Percentiles rank a stretch among this genome's conserved stretches.
Conservation (phyloP, 2,113 vertebrate genomes). For the Paedocypris sp. region DNA sequence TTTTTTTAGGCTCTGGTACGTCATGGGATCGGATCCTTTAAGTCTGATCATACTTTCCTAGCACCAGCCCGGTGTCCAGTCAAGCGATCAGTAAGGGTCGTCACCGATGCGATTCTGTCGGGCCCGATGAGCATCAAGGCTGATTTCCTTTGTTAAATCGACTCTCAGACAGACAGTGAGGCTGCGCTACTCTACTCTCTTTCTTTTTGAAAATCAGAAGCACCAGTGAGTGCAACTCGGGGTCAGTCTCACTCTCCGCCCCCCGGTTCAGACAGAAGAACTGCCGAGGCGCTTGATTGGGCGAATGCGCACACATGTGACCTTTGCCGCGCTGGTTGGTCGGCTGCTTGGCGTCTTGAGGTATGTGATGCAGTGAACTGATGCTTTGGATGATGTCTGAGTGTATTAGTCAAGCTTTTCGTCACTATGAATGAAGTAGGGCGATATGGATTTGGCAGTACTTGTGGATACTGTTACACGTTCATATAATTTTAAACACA, state of each 20-base stretch:
- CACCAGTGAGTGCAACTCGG: constrained; percentile 34
- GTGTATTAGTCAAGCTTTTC: constrained; percentile 33
- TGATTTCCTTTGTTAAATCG: constrained; percentile 32
- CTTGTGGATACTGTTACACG: too few relatives aligned
- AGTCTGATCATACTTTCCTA: constrained; percentile 33
- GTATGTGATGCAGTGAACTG: constrained; percentile 25
- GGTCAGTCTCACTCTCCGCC: constrained; percentile 31
- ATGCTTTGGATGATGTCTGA: constrained; percentile 25
- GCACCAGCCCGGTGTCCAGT: constrained; percentile 44
- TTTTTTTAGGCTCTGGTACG: background rate
- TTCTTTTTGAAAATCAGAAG: constrained; percentile 40
- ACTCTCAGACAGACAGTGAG: constrained; percentile 17
- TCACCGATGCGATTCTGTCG: constrained; percentile 57
- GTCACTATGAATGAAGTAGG: constrained; percentile 31
- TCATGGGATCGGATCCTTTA: constrained; percentile 30
- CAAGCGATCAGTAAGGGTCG: constrained; percentile 57
- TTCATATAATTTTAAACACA: too few relatives aligned
- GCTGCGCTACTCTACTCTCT: constrained; percentile 36
- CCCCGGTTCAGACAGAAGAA: constrained; percentile 33
- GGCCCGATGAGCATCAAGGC: constrained; percentile 50
- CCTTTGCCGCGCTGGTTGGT: constrained; percentile 50
- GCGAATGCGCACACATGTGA: constrained; percentile 41
- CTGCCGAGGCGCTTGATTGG: constrained; percentile 21
- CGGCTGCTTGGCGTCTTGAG: constrained; percentile 41
- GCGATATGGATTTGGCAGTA: too few relatives aligned